These are phyloP conservation scores for Indri indri DNA, from an alignment of 2,113 vertebrate species.

Conservation along the genomic window DNA sequence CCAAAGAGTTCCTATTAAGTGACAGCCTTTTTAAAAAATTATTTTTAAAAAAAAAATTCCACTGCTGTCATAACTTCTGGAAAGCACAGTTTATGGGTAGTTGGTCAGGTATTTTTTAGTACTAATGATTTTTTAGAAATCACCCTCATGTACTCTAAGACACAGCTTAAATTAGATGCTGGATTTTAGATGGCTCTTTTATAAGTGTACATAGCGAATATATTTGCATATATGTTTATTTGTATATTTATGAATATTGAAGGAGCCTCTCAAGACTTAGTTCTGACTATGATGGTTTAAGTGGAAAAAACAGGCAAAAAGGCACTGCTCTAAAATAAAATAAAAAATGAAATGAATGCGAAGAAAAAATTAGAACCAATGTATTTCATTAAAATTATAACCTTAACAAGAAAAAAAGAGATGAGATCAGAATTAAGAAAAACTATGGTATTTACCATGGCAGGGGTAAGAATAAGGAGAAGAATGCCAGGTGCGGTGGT, in stretches of 20 bases:
- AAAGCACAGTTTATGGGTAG: background rate
- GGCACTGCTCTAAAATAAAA: background rate
- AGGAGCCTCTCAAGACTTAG: background rate
- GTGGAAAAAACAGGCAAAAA: background rate
- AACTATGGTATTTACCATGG: background rate
- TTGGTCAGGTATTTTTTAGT: background rate
- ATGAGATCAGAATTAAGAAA: conserved; percentile 31
- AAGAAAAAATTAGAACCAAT: background rate
- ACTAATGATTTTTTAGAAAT: background rate
- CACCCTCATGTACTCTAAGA: background rate
- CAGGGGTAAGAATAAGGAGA: background rate
- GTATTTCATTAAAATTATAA: background rate
- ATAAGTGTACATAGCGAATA: background rate
- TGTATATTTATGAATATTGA: background rate
- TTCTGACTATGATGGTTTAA: background rate
- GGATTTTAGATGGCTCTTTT: background rate
- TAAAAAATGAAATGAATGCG: background rate
- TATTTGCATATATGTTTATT: background rate
- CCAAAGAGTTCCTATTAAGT: background rate
- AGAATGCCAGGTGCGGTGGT: background rate
- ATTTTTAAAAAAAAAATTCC: background rate
- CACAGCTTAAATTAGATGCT: background rate
- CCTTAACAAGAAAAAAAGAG: background rate
- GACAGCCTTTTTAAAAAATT: background rate
- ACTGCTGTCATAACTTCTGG: background rate